phyloP scores from a whole-genome alignment of 2,888 invertebrate genomes.

The Acheta domesticus region DNA sequence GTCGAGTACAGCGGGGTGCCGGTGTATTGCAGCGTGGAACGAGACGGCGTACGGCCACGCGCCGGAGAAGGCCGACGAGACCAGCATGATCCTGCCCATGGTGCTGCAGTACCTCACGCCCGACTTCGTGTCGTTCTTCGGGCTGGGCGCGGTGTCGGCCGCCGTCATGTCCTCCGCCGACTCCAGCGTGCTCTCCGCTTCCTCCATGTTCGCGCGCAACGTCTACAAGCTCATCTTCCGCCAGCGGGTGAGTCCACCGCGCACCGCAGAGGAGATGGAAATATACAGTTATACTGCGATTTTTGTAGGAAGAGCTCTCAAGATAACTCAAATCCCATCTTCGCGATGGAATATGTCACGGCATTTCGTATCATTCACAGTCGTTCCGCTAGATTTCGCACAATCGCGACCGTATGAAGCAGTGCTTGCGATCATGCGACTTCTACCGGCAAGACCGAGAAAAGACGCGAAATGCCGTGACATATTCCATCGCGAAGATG shows the following conservation, averaged over 20 bases:
- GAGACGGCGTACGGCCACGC: conserved; percentile 81
- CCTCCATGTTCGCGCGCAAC: conserved; percentile 98
- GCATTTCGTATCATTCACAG: no score
- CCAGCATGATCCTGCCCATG: conserved; percentile 94
- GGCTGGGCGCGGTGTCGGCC: conserved; percentile 96
- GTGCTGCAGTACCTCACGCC: conserved; percentile 96
- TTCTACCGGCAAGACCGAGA: no score
- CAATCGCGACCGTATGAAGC: no score
- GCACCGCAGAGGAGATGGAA: background rate
- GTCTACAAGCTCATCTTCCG: conserved; percentile 96
- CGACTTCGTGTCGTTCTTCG: conserved; percentile 93
- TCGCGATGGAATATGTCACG: no score
- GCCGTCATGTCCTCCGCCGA: conserved; percentile 99
- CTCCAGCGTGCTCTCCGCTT: conserved; percentile 95
- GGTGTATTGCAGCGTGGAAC: conserved; percentile 77
- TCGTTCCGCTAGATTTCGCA: no score
- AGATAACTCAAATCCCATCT: no score
- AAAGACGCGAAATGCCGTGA: no score
- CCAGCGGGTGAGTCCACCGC: conserved; percentile 62
- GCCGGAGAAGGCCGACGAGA: conserved; percentile 72
- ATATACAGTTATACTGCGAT: no score
- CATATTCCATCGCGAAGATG: no score
- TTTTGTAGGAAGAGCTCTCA: no score
- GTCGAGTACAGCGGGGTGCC: no score
- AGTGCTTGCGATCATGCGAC: no score